phyloP scores from a whole-genome alignment of 2,797 vertebrate species.

The Dryobates pubescens region DNA sequence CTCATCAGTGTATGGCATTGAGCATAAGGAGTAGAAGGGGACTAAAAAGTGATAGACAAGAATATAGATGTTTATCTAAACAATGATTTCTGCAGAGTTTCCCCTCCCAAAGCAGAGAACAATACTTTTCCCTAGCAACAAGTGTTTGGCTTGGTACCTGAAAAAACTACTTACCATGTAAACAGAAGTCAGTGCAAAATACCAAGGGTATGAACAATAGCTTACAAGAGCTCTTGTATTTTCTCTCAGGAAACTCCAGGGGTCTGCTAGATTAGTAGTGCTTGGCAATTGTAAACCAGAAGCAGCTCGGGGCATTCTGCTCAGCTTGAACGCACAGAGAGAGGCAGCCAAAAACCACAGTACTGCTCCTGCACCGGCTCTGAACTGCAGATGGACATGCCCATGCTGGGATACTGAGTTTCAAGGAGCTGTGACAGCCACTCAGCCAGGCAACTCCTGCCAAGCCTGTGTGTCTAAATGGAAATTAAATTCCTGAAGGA shows the following conservation, averaged over 20 bases:
- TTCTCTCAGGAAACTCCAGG: constrained; percentile 26
- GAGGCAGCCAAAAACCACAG: neutral
- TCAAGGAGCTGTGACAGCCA: neutral
- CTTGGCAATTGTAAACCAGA: neutral
- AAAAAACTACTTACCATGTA: neutral
- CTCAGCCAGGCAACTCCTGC: neutral
- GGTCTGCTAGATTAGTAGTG: neutral
- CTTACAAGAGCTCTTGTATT: neutral
- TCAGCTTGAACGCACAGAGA: neutral
- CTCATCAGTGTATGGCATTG: neutral
- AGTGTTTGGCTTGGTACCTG: neutral
- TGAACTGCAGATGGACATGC: neutral
- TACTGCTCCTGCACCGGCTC: fast-evolving
- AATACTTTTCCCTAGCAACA: neutral
- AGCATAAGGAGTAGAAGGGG: neutral
- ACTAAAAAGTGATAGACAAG: neutral
- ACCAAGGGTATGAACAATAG: constrained; percentile 5
- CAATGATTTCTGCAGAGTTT: constrained; percentile 6
- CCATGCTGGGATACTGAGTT: fast-evolving
- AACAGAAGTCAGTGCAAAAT: constrained; percentile 7
- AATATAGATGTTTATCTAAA: constrained; percentile 28
- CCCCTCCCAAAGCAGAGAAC: constrained; percentile 5
- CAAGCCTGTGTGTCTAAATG: neutral
- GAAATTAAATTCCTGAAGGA: neutral
- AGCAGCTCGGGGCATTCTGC: neutral